These are phyloP conservation scores for Centruroides sculpturatus DNA, from an alignment of 1,140 invertebrate species.

Conservation along the genomic window DNA sequence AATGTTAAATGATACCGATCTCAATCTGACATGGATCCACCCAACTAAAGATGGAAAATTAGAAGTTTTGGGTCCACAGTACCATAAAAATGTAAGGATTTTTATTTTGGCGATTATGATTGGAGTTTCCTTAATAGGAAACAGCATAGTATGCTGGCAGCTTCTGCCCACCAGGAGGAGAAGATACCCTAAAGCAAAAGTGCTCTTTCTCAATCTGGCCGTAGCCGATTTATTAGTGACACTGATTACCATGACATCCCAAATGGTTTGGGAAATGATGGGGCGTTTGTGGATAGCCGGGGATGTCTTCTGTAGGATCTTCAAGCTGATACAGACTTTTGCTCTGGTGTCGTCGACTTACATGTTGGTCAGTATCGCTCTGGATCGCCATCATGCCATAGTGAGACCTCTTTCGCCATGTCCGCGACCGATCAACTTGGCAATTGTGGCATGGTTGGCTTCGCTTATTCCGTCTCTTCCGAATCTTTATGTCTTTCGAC, in stretches of 20 bases:
- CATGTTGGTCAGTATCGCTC: constrained; percentile 32
- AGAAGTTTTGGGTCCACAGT: constrained; percentile 9
- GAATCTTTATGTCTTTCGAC: constrained; percentile 7
- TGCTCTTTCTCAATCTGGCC: constrained; percentile 30
- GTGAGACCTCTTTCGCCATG: constrained; percentile 23
- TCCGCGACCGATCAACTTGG: background rate
- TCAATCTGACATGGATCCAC: no score
- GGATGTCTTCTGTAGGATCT: constrained; percentile 25
- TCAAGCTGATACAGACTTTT: constrained; percentile 30
- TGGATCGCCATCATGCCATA: constrained; percentile 32
- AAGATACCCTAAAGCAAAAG: constrained; percentile 10
- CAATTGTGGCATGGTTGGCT: constrained; percentile 6
- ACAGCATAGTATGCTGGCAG: constrained; percentile 5
- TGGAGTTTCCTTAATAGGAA: constrained; percentile 7
- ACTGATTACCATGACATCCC: constrained; percentile 23
- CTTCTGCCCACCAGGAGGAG: background rate
- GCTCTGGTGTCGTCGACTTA: constrained; percentile 30
- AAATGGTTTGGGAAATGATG: constrained; percentile 30
- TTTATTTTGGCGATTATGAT: constrained; percentile 8
- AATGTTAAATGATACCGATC: no score
- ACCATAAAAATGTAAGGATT: constrained; percentile 5
- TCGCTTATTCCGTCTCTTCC: constrained; percentile 11
- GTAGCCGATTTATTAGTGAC: constrained; percentile 28
- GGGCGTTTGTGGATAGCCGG: constrained; percentile 28
- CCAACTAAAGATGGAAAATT: background rate